Conservation (phyloP, 1,140 invertebrate species). For the Drosophila orena region DNA sequence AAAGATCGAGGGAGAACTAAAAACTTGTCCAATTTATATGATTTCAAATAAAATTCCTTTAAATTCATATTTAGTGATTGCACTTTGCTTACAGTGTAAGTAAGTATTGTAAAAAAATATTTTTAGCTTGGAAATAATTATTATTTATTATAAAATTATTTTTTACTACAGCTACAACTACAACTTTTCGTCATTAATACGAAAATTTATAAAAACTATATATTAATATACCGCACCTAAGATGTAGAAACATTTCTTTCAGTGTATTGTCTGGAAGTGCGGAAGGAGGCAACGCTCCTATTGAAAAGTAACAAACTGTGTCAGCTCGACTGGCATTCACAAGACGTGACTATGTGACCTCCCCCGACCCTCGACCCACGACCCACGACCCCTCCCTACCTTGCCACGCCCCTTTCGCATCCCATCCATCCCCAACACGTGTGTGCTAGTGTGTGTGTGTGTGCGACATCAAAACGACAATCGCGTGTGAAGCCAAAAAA, state of each 20-base stretch:
- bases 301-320: conserved; percentile 82
- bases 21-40: too few relatives aligned
- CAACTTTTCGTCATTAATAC: too few relatives aligned
- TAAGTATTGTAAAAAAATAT: too few relatives aligned
- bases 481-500: conserved; percentile 78
- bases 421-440: conserved; percentile 7
- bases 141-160: too few relatives aligned
- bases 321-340: conserved; percentile 76
- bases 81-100: too few relatives aligned
- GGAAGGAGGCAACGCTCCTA: conserved; percentile 32
- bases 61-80: too few relatives aligned
- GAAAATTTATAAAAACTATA: too few relatives aligned
- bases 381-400: conserved; percentile 11
- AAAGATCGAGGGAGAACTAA: too few relatives aligned
- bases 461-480: conserved; percentile 80
- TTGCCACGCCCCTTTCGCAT: conserved; percentile 1
- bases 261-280: conserved; percentile 4
- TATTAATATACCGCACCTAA: too few relatives aligned
- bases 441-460: conserved; percentile 26
- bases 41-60: too few relatives aligned
- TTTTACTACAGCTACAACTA: too few relatives aligned
- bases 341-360: conserved; percentile 77
- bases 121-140: too few relatives aligned
- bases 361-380: conserved; percentile 14
- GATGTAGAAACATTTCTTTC: neutral